phyloP scores from a whole-genome alignment of 2,888 invertebrate genomes.

The Macropis europaea region DNA sequence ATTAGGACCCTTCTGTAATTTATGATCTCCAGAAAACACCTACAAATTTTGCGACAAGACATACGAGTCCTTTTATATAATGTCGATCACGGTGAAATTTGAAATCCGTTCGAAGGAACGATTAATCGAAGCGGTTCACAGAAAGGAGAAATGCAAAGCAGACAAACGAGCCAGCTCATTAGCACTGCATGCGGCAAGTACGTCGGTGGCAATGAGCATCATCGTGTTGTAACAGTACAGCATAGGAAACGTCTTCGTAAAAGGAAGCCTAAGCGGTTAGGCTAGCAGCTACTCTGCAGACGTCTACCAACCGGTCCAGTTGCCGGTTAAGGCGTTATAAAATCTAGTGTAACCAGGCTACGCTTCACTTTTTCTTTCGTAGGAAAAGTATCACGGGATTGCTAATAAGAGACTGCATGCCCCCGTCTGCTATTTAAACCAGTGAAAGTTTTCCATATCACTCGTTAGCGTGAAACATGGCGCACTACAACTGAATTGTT shows the following conservation, averaged over 20 bases:
- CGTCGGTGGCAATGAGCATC: slow-evolving; percentile 54
- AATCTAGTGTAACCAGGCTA: slow-evolving; percentile 73
- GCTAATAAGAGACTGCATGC: slow-evolving; percentile 36
- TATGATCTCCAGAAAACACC: too few species aligned
- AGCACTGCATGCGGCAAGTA: slow-evolving; percentile 17
- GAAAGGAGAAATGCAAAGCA: slow-evolving; percentile 13
- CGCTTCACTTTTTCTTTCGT: slow-evolving; percentile 69
- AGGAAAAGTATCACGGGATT: slow-evolving; percentile 50
- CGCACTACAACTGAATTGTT: not conserved
- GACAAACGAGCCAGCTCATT: slow-evolving; percentile 27
- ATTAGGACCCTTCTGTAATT: too few species aligned
- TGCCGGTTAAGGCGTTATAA: slow-evolving; percentile 75
- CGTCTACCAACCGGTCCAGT: slow-evolving; percentile 70
- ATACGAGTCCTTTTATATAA: too few species aligned
- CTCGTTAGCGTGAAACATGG: not conserved
- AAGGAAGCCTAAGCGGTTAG: slow-evolving; percentile 52
- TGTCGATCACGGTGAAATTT: too few species aligned
- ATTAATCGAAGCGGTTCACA: not conserved
- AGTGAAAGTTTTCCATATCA: slow-evolving; percentile 27
- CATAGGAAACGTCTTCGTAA: slow-evolving; percentile 52
- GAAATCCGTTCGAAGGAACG: not conserved
- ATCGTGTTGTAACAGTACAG: slow-evolving; percentile 49
- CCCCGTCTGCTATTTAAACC: slow-evolving; percentile 16
- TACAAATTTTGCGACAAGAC: too few species aligned
- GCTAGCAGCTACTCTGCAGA: slow-evolving; percentile 56